Conservation (phyloP, 2,797 vertebrate genomes). For the Gambusia yucatana region DNA sequence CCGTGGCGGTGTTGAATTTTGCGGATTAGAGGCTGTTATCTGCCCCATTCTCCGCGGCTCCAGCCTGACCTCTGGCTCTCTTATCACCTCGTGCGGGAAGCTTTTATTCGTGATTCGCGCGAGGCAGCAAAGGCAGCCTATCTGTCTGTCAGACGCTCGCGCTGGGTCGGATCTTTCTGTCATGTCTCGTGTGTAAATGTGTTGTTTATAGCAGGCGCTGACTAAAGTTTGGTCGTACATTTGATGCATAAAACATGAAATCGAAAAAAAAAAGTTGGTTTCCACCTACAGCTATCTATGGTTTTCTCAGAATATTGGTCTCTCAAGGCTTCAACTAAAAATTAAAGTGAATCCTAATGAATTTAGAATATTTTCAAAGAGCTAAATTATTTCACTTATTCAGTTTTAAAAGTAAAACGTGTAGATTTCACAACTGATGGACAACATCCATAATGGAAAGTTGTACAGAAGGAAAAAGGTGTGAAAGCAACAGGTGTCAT, state of each 20-base stretch:
- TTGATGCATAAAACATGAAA: not conserved
- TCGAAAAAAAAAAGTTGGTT: not conserved
- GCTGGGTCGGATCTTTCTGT: not conserved
- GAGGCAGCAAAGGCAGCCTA: not conserved
- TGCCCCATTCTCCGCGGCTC: constrained; percentile 3
- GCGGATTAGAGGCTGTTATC: constrained; percentile 49
- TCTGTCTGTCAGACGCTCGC: not conserved
- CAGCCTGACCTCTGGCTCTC: constrained; percentile 23
- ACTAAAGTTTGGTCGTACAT: not conserved
- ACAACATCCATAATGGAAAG: not conserved
- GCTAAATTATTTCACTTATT: not conserved
- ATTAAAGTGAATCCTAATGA: no score
- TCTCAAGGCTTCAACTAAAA: not conserved
- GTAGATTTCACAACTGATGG: not conserved
- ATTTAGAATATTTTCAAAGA: not conserved
- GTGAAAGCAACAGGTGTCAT: not conserved
- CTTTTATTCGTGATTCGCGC: constrained; percentile 27
- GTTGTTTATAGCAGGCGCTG: no score
- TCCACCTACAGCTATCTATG: not conserved
- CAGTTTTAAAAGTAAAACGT: not conserved
- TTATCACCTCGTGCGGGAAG: constrained; percentile 19
- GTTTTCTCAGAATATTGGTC: not conserved
- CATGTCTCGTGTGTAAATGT: not conserved
- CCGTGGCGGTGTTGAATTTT: constrained; percentile 35
- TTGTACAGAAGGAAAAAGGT: not conserved